These are phyloP conservation scores for Corythaixoides concolor DNA, from an alignment of 2,113 vertebrate genomes.

Conservation along the genomic window DNA sequence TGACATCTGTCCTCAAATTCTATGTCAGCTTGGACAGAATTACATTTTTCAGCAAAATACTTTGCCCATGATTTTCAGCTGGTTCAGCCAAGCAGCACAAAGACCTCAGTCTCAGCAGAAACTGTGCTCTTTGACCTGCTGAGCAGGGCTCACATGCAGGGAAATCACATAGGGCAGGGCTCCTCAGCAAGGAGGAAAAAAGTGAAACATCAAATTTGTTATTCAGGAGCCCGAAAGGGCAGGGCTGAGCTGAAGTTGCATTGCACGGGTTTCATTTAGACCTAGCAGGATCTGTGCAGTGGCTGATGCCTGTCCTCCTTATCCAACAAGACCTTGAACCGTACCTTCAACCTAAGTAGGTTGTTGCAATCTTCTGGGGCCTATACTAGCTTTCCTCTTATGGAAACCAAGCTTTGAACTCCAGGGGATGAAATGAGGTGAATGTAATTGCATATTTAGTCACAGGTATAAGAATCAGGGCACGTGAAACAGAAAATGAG, in stretches of 20 bases:
- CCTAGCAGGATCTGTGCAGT: background rate
- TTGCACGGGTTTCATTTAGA: background rate
- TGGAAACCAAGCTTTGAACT: slow-evolving; percentile 4
- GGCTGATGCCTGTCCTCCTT: background rate
- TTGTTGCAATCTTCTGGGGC: slow-evolving; percentile 38
- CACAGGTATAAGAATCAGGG: background rate
- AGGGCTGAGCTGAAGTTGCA: background rate
- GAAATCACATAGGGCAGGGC: background rate
- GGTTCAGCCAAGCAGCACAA: background rate
- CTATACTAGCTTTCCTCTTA: slow-evolving; percentile 32
- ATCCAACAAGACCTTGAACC: slow-evolving; percentile 15
- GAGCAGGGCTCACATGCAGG: background rate
- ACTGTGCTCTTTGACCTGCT: background rate
- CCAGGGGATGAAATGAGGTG: slow-evolving; percentile 12
- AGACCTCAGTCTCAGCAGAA: rapidly evolving
- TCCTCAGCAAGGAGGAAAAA: background rate
- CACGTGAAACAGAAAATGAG: background rate
- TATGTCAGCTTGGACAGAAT: background rate
- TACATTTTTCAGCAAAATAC: background rate
- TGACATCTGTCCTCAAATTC: background rate
- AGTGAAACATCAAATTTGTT: background rate
- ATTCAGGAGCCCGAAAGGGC: background rate
- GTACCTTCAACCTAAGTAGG: slow-evolving; percentile 26
- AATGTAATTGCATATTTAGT: background rate
- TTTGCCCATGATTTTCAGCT: background rate